Evolutionary conservation across 2,797 vertebrate species (phyloP).

Genomic region (Notolepis coatsorum): DNA sequence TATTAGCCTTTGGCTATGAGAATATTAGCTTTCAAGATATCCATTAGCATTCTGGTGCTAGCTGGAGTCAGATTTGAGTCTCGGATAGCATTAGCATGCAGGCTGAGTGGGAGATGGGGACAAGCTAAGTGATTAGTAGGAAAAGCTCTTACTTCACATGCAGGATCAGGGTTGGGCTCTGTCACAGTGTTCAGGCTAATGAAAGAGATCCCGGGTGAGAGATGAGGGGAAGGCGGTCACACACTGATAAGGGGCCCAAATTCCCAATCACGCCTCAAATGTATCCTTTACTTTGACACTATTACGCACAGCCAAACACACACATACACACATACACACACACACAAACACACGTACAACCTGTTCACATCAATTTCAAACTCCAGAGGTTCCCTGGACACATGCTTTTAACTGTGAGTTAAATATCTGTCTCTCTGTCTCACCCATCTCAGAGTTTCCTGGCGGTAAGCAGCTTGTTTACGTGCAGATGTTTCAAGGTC

Average conservation of each 20-base stretch:
- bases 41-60: constrained; percentile 60
- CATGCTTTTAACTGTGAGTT: too few species aligned
- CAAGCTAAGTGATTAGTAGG: constrained; percentile 62
- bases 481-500: constrained; percentile 75
- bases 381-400: too few species aligned
- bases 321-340: constrained; percentile 24
- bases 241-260: constrained; percentile 8
- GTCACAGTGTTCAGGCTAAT: constrained; percentile 50
- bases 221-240: constrained; percentile 16
- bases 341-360: too few species aligned
- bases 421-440: too few species aligned
- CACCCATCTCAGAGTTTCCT: constrained; percentile 33
- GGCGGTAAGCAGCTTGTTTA: constrained; percentile 68
- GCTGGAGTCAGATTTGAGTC: constrained; percentile 25
- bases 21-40: constrained; percentile 62
- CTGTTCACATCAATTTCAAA: background rate
- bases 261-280: constrained; percentile 16
- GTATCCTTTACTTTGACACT: constrained; percentile 35
- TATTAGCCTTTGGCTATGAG: constrained; percentile 42
- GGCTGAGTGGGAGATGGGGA: constrained; percentile 29
- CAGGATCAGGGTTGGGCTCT: constrained; percentile 50
- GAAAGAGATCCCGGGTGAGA: constrained; percentile 41
- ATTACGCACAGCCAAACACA: constrained; percentile 20
- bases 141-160: constrained; percentile 57
- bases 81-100: constrained; percentile 69